Evolutionary conservation across 2,113 vertebrate species (phyloP).

Genomic region (Scolopax mira): DNA sequence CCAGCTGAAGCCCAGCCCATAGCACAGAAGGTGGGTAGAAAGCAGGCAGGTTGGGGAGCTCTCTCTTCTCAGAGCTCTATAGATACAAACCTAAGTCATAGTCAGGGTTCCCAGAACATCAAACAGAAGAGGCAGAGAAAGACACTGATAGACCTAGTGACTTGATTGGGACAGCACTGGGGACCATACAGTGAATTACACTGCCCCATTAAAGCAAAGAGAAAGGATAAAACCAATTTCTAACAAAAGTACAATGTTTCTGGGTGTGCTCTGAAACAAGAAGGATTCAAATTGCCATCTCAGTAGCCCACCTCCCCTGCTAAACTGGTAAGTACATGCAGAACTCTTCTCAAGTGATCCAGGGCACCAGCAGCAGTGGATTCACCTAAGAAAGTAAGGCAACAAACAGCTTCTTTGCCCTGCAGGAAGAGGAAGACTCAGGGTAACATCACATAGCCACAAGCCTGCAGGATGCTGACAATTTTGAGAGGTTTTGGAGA

Average conservation of each 20-base stretch:
- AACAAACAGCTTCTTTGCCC: neutral
- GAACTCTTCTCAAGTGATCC: neutral
- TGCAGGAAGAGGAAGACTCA: neutral
- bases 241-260: neutral
- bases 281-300: neutral
- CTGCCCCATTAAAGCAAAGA: neutral
- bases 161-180: neutral
- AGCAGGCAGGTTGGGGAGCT: neutral
- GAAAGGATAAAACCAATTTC: neutral
- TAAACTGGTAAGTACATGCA: neutral
- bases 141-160: no score
- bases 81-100: neutral
- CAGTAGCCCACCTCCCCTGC: neutral
- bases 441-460: neutral
- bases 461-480: neutral
- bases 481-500: neutral
- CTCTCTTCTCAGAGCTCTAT: neutral
- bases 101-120: neutral
- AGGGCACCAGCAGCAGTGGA: neutral
- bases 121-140: neutral
- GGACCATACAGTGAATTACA: accelerated
- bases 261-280: neutral
- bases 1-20: neutral
- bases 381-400: neutral
- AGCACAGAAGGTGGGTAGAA: neutral